Evolutionary conservation across 2,888 invertebrate species (phyloP).

Genomic region (Sinopyrophorus schimmeli): DNA sequence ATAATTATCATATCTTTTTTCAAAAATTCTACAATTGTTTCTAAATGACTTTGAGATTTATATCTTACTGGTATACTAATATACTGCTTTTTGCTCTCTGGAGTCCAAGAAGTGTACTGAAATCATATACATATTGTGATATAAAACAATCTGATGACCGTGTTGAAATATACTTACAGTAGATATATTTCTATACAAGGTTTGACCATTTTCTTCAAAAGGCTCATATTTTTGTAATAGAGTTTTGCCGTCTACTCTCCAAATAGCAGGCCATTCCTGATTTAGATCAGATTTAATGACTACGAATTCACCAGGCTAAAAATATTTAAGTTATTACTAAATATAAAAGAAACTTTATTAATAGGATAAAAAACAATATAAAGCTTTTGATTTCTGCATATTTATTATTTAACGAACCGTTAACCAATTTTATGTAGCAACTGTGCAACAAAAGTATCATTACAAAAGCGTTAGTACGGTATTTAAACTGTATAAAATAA

Average conservation of each 20-base stretch:
- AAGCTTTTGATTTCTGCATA: too few species aligned
- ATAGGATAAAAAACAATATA: too few species aligned
- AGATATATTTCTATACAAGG: conserved; percentile 83
- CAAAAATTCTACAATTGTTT: conserved; percentile 79
- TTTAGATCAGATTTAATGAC: conserved; percentile 80
- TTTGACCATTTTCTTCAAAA: conserved; percentile 79
- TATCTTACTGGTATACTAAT: conserved; percentile 78
- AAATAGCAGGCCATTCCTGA: conserved; percentile 84
- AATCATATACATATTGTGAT: too few species aligned
- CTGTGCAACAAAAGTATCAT: conserved; percentile 25
- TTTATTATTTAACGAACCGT: too few species aligned
- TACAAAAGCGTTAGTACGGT: too few species aligned
- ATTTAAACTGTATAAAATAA: too few species aligned
- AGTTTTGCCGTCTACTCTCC: conserved; percentile 88
- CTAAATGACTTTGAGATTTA: conserved; percentile 73
- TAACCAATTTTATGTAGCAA: too few species aligned
- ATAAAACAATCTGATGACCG: too few species aligned
- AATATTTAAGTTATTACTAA: conserved; percentile 40
- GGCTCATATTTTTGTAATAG: conserved; percentile 82
- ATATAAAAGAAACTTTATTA: background rate
- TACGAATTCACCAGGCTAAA: conserved; percentile 86
- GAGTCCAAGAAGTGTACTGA: conserved; percentile 84
- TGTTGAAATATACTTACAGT: conserved; percentile 69
- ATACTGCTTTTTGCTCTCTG: conserved; percentile 79
- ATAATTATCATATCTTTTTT: conserved; percentile 72